Conservation (phyloP, 2,888 invertebrate genomes). For the Agrotis puta region DNA sequence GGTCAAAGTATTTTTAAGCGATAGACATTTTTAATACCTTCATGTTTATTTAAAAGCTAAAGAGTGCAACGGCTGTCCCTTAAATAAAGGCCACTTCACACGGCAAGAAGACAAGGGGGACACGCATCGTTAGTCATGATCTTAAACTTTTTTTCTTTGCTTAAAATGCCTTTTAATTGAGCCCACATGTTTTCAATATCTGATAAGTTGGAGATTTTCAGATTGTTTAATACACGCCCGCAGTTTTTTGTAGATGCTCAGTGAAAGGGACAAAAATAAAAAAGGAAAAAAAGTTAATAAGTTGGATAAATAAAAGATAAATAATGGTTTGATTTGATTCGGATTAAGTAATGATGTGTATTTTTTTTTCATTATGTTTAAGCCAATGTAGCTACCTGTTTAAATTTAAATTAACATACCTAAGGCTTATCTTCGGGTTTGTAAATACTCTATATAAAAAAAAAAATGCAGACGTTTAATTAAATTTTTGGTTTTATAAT, state of each 20-base stretch:
- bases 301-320: conserved; percentile 26
- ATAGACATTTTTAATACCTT: too few species aligned
- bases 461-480: too few species aligned
- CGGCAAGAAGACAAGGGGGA: conserved; percentile 72
- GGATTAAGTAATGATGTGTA: background rate
- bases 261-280: background rate
- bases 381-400: background rate
- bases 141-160: conserved; percentile 71
- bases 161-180: conserved; percentile 84
- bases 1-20: too few species aligned
- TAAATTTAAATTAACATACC: too few species aligned
- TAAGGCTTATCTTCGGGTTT: background rate
- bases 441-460: too few species aligned
- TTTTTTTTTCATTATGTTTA: background rate
- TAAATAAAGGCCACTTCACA: conserved; percentile 80
- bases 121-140: conserved; percentile 75
- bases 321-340: background rate
- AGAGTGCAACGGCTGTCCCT: conserved; percentile 61
- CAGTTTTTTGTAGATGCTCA: conserved; percentile 54
- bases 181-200: conserved; percentile 84
- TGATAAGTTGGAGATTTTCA: conserved; percentile 79
- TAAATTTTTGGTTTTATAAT: too few species aligned
- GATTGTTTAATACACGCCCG: conserved; percentile 75
- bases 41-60: background rate
- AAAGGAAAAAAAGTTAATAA: background rate